These are phyloP conservation scores for Spea multiplicata DNA, from an alignment of 2,113 vertebrate genomes.

Conservation along the genomic window DNA sequence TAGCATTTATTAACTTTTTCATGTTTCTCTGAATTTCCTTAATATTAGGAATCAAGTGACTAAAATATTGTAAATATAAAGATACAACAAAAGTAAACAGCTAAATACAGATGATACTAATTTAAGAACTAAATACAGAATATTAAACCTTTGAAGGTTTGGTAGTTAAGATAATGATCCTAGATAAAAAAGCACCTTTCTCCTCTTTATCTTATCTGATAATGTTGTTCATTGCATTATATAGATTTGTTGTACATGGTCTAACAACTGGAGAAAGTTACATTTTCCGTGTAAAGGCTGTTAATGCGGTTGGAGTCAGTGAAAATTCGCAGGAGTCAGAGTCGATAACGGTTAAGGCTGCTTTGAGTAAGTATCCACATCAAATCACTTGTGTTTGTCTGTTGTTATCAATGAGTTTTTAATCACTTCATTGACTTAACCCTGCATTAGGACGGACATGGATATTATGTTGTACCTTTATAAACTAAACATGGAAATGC, in stretches of 20 bases:
- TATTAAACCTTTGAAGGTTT: background rate
- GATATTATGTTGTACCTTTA: too few species aligned
- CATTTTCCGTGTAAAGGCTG: conserved; percentile 91
- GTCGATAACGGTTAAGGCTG: conserved; percentile 82
- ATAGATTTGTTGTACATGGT: conserved; percentile 91
- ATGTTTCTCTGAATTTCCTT: too few species aligned
- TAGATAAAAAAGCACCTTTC: background rate
- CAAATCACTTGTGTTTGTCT: conserved; percentile 5
- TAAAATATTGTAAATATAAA: too few species aligned
- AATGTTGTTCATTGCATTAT: conserved; percentile 16
- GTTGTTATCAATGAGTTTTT: too few species aligned
- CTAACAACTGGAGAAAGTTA: conserved; percentile 86
- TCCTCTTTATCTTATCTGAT: background rate
- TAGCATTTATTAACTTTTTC: too few species aligned
- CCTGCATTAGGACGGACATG: too few species aligned
- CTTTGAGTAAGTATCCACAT: conserved; percentile 82
- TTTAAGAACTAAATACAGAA: background rate
- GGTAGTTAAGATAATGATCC: background rate
- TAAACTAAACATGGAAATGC: too few species aligned
- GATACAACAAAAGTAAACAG: too few species aligned
- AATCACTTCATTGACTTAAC: too few species aligned
- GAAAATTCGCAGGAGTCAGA: conserved; percentile 95
- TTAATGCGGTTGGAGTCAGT: conserved; percentile 86
- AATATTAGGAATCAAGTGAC: too few species aligned
- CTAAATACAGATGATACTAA: background rate